Percentiles rank a stretch among this genome's conserved stretches.
These are phyloP conservation scores for Tetrapedia diversipes DNA, from an alignment of 2,888 invertebrate species.

Conservation along the genomic window DNA sequence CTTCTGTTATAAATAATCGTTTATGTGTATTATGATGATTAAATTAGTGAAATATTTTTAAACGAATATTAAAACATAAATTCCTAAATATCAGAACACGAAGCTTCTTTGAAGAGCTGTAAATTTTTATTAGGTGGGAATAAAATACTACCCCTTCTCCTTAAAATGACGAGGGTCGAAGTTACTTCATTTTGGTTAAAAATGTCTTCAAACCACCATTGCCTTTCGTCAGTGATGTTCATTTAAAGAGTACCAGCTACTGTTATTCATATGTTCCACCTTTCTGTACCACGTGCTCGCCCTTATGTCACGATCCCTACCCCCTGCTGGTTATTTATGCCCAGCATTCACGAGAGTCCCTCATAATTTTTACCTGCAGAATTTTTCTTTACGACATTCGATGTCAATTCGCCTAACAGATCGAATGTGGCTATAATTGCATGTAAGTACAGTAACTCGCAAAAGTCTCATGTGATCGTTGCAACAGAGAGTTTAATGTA, in stretches of 20 bases:
- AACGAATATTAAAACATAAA: too few relatives aligned
- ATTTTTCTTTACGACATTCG: constrained; percentile 53
- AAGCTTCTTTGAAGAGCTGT: too few relatives aligned
- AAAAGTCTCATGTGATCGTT: neutral
- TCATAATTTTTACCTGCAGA: constrained; percentile 50
- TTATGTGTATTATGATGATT: too few relatives aligned
- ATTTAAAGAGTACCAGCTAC: constrained; percentile 25
- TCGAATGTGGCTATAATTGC: constrained; percentile 3
- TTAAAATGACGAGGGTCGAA: too few relatives aligned
- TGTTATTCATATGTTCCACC: neutral
- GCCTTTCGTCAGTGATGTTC: too few relatives aligned
- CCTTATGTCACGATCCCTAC: constrained; percentile 34
- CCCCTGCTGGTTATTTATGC: constrained; percentile 55
- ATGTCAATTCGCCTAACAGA: constrained; percentile 18
- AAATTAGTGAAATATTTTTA: too few relatives aligned
- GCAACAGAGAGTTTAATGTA: neutral
- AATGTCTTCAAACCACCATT: too few relatives aligned
- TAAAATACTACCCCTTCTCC: too few relatives aligned
- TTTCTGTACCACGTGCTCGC: constrained; percentile 10
- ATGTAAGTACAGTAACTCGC: constrained; percentile 1
- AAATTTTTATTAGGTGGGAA: too few relatives aligned
- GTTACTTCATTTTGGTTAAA: too few relatives aligned
- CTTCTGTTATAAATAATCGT: too few relatives aligned
- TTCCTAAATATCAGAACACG: too few relatives aligned
- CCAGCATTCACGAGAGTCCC: constrained; percentile 51